These are phyloP conservation scores for Onychomys leucogaster DNA, from an alignment of 2,797 vertebrate species.

Conservation along the genomic window DNA sequence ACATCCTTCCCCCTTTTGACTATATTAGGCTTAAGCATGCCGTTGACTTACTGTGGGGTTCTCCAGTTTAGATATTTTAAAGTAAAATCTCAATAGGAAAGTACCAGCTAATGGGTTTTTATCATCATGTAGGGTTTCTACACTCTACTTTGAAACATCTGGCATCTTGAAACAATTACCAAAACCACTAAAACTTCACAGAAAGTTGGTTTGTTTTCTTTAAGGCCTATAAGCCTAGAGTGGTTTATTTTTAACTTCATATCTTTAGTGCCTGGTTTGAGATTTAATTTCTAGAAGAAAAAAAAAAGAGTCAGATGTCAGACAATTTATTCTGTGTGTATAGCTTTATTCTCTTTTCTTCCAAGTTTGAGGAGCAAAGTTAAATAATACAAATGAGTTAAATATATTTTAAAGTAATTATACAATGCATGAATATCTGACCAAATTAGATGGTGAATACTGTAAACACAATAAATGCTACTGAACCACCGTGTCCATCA, in stretches of 20 bases:
- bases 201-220: constrained; percentile 70
- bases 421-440: neutral
- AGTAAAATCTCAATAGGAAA: constrained; percentile 56
- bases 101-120: constrained; percentile 66
- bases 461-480: neutral
- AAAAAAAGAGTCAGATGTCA: constrained; percentile 52
- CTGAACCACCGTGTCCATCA: neutral
- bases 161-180: constrained; percentile 78
- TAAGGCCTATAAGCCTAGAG: constrained; percentile 64
- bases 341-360: constrained; percentile 1
- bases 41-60: neutral
- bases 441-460: neutral
- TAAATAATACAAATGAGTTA: constrained; percentile 49
- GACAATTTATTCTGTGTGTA: constrained; percentile 18
- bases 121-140: constrained; percentile 62
- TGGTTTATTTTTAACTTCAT: constrained; percentile 69
- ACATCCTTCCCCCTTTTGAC: constrained; percentile 28
- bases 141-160: constrained; percentile 62
- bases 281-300: constrained; percentile 69
- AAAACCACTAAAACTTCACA: constrained; percentile 70
- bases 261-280: constrained; percentile 60
- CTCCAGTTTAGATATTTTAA: constrained; percentile 58
- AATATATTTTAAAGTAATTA: constrained; percentile 5
- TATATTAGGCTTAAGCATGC: constrained; percentile 13
- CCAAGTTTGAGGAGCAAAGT: constrained; percentile 42